Evolutionary conservation across 2,888 invertebrate species (phyloP), one percentile per base, ranked within the genome.

Genomic region (Eumerus sabulonum): DNA sequence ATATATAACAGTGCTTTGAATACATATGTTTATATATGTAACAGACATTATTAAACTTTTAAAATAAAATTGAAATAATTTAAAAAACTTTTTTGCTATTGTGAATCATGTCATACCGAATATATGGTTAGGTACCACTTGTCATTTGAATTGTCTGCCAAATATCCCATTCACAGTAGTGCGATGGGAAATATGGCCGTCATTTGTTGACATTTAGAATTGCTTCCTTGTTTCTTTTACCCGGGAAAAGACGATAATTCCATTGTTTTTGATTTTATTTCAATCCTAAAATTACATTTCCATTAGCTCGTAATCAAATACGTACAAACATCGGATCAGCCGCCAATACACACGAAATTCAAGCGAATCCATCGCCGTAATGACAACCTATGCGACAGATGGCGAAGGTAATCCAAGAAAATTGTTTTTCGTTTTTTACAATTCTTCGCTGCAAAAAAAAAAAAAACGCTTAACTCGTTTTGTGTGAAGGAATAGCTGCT

Each of bases 331-430:
- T 16, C 13, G 14, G 54, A 63, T 14, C 38, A 19, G 35, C 47
- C 51, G 45, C 63, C 56, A 62, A 57, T 63, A 9, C 38, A 16
- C 3, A 9, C 12, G 59, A 59, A 47, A 17, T 42, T n/a, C 40
- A 53, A 48, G 50, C 47, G 59, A 54, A 68, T 16, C 36, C 14
- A 59, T 53, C 19, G 44, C 57, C 62, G 48, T 48, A 42, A 79
- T 79, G 79, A 70, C 79, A 64, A 79, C 74, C 40, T 79, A 79
- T 74, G 79, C 70, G 74, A 74, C 68, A 79, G 79, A 79, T 70
- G 68, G 18, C 18, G 79, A 79, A 60, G 79, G 79, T 79, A 74
- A 72, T 57, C 71, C 54, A 66, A 67, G 19, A 59, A 51, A 53
- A 63, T 44, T 54, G 13, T n/a, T 40, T 40, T n/a, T 40, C 40